Base-by-base conservation (phyloP, 2,113 vertebrate species). In the Synchiropus splendidus region DNA sequence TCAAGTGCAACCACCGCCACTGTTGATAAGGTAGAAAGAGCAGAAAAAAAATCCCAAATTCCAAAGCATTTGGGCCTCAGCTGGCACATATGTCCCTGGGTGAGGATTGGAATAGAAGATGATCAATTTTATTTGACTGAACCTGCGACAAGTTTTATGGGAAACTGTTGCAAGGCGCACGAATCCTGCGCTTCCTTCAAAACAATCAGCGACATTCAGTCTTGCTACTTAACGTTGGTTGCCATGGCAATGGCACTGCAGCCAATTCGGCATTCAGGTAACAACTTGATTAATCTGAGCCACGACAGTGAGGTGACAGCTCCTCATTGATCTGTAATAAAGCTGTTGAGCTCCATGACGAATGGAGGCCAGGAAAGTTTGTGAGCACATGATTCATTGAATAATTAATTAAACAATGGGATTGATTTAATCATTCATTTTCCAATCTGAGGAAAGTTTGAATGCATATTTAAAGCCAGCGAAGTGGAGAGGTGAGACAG, bases 241-340 rank as follows among this genome's bases (percentile, higher is more conserved):
- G 39, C 73, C 68, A 73, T 72, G 53, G 68, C 37, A 40, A 74
- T 45, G 14, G 45, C 62, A 55, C 18, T 2, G 32, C 57, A 51
- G 35, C 47, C 58, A 53, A 64, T 67, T 79, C 62, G 35, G 53
- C 62, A 80, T 79, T 74, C 77, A 76, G 57, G 71, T 72, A 68
- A 73, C 72, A 76, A 81, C 77, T 79, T 77, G 77, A 83, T 83
- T 83, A 78, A 82, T 83, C 75, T 77, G 36, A 55, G 73, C 44
- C 77, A 79, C 77, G 82, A 83, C 83, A 78, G 75, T 69, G 57
- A 21, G 52, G 51, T 59, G 67, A 80, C 77, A 55, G 78, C 67
- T 75, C 67, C 68, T 65, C 78, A 79, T 78, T 78, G 83, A 85
- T 85, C 75, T 30, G 62, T 84, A 82, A 84, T 79, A 68, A 82